A percentile compares a stretch with the other conserved stretches of the same genome.
Evolutionary conservation across 2,888 invertebrate species (phyloP).

Genomic region (Brenthis ino): DNA sequence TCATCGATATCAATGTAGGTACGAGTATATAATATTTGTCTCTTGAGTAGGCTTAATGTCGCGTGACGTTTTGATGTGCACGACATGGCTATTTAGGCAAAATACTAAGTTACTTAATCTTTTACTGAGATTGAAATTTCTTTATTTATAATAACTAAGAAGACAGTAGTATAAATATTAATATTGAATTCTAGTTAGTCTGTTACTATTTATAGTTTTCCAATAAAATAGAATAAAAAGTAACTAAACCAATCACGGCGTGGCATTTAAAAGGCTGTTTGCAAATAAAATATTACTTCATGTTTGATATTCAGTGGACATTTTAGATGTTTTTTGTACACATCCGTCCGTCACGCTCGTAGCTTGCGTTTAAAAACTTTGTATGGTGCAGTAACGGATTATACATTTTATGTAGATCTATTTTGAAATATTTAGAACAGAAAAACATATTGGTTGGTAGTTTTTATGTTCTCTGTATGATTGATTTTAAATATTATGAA

Average conservation of each 20-base stretch:
- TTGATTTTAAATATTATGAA: neutral
- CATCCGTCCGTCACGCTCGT: constrained; percentile 9
- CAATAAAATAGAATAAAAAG: too few relatives aligned
- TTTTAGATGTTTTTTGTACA: constrained; percentile 3
- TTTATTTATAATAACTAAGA: too few relatives aligned
- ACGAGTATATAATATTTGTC: too few relatives aligned
- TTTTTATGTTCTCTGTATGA: constrained; percentile 4
- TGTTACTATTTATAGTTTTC: too few relatives aligned
- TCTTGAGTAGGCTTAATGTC: neutral
- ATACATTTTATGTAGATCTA: neutral
- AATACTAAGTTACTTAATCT: too few relatives aligned
- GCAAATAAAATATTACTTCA: constrained; percentile 5
- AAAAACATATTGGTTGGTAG: neutral
- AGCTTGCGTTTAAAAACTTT: constrained; percentile 3
- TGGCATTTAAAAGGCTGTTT: constrained; percentile 5
- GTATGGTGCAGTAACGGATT: neutral
- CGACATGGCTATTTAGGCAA: neutral
- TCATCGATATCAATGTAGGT: too few relatives aligned
- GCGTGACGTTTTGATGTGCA: neutral
- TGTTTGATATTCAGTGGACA: constrained; percentile 7
- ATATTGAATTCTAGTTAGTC: too few relatives aligned
- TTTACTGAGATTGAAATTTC: too few relatives aligned
- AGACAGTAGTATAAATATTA: too few relatives aligned
- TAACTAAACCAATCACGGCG: constrained; percentile 12
- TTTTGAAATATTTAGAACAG: neutral